Conservation (phyloP, 2,888 invertebrate species). For the Drosophila niveifrons region DNA sequence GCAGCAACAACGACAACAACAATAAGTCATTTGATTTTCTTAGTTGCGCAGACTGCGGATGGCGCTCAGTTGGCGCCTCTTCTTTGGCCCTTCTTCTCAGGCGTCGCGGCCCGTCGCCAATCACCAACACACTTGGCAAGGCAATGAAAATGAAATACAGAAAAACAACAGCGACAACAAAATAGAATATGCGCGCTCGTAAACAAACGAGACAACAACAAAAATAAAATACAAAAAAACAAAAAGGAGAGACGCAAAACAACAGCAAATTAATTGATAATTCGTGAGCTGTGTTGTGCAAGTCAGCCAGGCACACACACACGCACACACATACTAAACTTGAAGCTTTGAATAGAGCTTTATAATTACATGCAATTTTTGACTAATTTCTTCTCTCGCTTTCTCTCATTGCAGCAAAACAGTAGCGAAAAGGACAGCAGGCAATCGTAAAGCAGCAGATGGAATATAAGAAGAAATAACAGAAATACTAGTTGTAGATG, state of each 20-base stretch:
- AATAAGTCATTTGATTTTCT: conserved; percentile 54
- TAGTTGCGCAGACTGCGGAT: conserved; percentile 33
- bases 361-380: conserved; percentile 31
- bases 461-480: conserved; percentile 15
- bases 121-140: conserved; percentile 20
- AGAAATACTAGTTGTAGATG: conserved; percentile 16
- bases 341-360: conserved; percentile 4
- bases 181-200: conserved; percentile 39
- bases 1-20: conserved; percentile 31
- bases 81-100: conserved; percentile 30
- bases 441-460: conserved; percentile 66
- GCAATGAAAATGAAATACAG: conserved; percentile 35
- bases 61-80: conserved; percentile 55
- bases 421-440: conserved; percentile 72
- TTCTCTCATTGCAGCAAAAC: conserved; percentile 71
- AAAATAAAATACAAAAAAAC: conserved; percentile 43
- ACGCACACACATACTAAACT: conserved; percentile 1
- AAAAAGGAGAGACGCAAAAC: conserved; percentile 35
- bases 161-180: conserved; percentile 17
- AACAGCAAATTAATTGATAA: conserved; percentile 68
- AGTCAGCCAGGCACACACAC: conserved; percentile 36
- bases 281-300: conserved; percentile 61
- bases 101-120: conserved; percentile 1
- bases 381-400: conserved; percentile 60
- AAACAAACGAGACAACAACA: conserved; percentile 56